phyloP scores from a whole-genome alignment of 2,797 vertebrate genomes.

The Hylomyscus alleni region DNA sequence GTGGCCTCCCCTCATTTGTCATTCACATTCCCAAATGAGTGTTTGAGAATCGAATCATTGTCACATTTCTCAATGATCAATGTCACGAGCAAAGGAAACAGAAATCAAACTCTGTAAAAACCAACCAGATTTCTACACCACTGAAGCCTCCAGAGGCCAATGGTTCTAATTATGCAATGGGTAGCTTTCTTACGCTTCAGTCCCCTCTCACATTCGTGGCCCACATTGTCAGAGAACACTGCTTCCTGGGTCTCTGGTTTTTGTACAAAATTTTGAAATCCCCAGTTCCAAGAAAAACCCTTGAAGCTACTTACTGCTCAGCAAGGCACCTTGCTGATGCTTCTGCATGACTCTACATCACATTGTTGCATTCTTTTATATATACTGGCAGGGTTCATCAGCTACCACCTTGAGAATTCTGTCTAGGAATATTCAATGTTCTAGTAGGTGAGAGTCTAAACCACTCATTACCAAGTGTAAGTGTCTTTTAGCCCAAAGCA shows the following conservation, averaged over 20 bases:
- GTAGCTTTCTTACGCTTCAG: slow-evolving; percentile 37
- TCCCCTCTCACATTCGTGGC: background rate
- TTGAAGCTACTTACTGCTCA: background rate
- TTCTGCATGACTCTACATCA: background rate
- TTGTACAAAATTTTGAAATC: slow-evolving; percentile 23
- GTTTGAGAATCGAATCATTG: slow-evolving; percentile 68
- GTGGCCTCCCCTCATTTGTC: slow-evolving; percentile 59
- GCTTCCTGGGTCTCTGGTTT: background rate
- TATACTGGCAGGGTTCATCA: background rate
- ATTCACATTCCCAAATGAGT: slow-evolving; percentile 64
- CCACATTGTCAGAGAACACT: background rate
- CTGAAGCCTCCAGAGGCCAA: slow-evolving; percentile 63
- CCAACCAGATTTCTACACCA: slow-evolving; percentile 66
- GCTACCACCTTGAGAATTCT: background rate
- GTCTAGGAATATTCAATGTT: background rate
- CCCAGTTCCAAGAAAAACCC: background rate
- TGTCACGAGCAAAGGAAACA: slow-evolving; percentile 71
- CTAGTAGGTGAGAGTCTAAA: background rate
- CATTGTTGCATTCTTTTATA: background rate
- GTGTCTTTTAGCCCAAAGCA: background rate
- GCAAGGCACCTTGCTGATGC: background rate
- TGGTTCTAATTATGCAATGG: slow-evolving; percentile 82
- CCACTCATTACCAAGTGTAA: background rate
- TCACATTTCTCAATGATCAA: slow-evolving; percentile 72
- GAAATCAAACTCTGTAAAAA: slow-evolving; percentile 56